Conservation (phyloP, 2,113 vertebrate genomes). For the Numenius arquata region DNA sequence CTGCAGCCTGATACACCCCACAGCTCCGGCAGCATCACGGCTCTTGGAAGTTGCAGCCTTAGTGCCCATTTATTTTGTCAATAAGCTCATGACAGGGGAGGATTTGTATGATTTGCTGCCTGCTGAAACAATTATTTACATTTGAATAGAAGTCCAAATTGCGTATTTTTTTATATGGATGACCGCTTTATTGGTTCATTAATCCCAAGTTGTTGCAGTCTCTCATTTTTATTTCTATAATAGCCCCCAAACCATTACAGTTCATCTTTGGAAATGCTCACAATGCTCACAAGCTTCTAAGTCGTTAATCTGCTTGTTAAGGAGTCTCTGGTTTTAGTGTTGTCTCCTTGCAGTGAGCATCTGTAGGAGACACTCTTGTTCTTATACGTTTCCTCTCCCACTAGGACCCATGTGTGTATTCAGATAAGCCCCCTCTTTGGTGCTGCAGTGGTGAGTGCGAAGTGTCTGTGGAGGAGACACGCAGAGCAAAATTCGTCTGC, state of each 20-base stretch:
- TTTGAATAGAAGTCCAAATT: constrained; percentile 34
- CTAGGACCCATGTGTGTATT: background rate
- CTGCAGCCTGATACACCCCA: background rate
- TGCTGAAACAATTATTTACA: constrained; percentile 3
- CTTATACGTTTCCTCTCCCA: background rate
- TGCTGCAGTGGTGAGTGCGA: background rate
- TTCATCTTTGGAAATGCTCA: background rate
- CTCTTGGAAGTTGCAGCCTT: background rate
- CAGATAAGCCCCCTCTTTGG: background rate
- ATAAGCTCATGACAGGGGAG: background rate
- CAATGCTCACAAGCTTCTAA: background rate
- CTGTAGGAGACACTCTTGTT: background rate
- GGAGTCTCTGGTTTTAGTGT: background rate
- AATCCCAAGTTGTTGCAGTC: background rate
- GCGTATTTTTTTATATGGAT: background rate
- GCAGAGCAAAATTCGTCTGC: background rate
- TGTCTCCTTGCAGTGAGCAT: background rate
- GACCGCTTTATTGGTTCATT: constrained; percentile 36
- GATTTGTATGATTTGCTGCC: constrained; percentile 8
- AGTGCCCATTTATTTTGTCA: constrained; percentile 25
- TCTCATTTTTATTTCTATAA: background rate
- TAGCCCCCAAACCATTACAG: background rate
- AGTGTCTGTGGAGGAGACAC: background rate
- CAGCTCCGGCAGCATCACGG: background rate
- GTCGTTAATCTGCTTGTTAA: background rate